Base-by-base conservation (phyloP, 1,140 invertebrate genomes). In the Aphelenchoides avenae region DNA sequence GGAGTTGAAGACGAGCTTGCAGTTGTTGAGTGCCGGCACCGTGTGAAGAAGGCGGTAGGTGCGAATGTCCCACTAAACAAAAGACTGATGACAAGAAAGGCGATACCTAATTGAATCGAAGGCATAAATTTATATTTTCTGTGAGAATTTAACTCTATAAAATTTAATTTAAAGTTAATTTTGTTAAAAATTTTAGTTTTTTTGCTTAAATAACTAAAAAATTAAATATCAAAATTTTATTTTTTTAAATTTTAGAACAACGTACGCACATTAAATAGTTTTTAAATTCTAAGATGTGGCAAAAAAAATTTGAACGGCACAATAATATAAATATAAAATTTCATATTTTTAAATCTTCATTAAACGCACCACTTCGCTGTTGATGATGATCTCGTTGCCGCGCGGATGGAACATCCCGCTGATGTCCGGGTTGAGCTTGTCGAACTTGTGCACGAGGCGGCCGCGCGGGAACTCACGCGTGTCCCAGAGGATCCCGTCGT, bases 371-470 rank as follows among this genome's bases (percentile, higher is more conserved):
- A 84, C 80, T 79, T 84, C 81, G 22, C 81, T 80, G 59, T 83
- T 83, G 47, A 82, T 83, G 56, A 85, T 83, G 66, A 81, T 73
- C 63, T 72, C 68, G 20, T 39, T 82, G 0, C 91, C 92, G 77
- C 91, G 93, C 0, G 93, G 92, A 84, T 97, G 92, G 77, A 98
- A 99, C 1, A 92, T 86, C 0, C 93, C 94, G 73, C 89, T 94
- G 20, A 94, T 84, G 33, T 86, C 86, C 73, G 92, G 87, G 80
- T 96, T 95, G 20, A 97, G 83, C 79, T 97, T 97, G 80, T 97
- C 94, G 73, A 98, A 91, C 74, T 96, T 97, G 77, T 97, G 91
- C 42, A 95, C 87, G 68, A 71, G 40, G 24, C 47, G 15, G 22
- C 36, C 33, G 27, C 30, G 61, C 50, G 78, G 76, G 2, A 86